Evolutionary conservation across 2,888 invertebrate species (phyloP).

Genomic region (Cryptocephalus moraei): DNA sequence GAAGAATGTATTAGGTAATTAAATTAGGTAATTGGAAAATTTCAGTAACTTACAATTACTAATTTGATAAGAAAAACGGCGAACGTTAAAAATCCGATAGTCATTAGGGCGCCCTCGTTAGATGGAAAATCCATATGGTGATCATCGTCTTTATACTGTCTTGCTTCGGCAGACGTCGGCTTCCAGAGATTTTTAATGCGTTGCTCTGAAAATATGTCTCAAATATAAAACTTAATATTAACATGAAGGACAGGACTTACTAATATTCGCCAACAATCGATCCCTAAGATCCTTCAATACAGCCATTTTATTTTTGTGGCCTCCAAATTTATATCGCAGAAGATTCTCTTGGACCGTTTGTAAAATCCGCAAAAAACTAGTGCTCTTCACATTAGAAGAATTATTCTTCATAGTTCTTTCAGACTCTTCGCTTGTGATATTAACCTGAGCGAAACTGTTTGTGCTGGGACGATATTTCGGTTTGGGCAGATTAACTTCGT

Average conservation of each 20-base stretch:
- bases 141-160: conserved; percentile 25
- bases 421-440: background rate
- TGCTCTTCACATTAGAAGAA: conserved; percentile 2
- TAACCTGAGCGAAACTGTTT: too few relatives aligned
- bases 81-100: conserved; percentile 75
- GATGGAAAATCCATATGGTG: conserved; percentile 67
- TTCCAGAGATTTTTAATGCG: conserved; percentile 17
- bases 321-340: conserved; percentile 34
- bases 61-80: conserved; percentile 77
- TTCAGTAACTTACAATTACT: conserved; percentile 53
- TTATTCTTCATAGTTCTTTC: background rate
- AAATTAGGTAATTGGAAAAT: background rate
- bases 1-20: conserved; percentile 20
- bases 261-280: conserved; percentile 52
- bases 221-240: background rate
- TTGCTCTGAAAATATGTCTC: conserved; percentile 8
- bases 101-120: conserved; percentile 69
- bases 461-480: background rate
- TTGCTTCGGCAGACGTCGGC: conserved; percentile 15
- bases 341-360: conserved; percentile 29
- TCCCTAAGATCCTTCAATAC: conserved; percentile 50
- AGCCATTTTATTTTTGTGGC: conserved; percentile 42
- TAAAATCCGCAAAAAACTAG: conserved; percentile 20
- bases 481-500: background rate
- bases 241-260: conserved; percentile 41